A percentile compares a stretch with the other conserved stretches of the same genome.
These are phyloP conservation scores for Drosophila kambysellisi DNA, from an alignment of 2,888 invertebrate species.

Conservation along the genomic window DNA sequence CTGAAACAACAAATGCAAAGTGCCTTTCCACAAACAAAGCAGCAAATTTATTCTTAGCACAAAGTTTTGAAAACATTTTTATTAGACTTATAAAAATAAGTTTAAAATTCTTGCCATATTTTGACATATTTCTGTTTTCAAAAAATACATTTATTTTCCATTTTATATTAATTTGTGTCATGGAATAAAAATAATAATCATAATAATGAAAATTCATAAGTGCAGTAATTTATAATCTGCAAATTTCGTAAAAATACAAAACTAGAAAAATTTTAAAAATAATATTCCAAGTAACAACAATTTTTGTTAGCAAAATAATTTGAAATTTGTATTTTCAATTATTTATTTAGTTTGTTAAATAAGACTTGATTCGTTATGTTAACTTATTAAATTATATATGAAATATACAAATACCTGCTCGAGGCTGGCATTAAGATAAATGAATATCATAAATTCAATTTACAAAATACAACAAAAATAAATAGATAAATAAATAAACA, in stretches of 20 bases:
- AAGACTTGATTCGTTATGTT: neutral
- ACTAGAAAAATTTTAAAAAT: neutral
- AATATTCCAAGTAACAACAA: neutral
- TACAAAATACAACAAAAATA: neutral
- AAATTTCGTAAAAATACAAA: neutral
- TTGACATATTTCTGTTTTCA: neutral
- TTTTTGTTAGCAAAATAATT: neutral
- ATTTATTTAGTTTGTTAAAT: neutral
- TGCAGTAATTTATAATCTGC: neutral
- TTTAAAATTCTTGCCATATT: neutral
- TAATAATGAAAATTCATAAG: neutral
- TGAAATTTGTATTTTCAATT: neutral
- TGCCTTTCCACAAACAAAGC: neutral
- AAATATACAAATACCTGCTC: neutral
- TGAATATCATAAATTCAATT: constrained; percentile 7
- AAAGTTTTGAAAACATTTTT: neutral
- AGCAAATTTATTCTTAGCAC: neutral
- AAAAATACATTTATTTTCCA: neutral
- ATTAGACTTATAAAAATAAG: neutral
- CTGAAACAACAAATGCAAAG: constrained; percentile 24
- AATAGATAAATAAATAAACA: neutral
- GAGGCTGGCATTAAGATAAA: neutral
- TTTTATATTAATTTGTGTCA: neutral
- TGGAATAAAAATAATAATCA: neutral
- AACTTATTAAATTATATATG: neutral